phyloP scores from a whole-genome alignment of 2,113 vertebrate species.

The Phylloscopus whistleri region DNA sequence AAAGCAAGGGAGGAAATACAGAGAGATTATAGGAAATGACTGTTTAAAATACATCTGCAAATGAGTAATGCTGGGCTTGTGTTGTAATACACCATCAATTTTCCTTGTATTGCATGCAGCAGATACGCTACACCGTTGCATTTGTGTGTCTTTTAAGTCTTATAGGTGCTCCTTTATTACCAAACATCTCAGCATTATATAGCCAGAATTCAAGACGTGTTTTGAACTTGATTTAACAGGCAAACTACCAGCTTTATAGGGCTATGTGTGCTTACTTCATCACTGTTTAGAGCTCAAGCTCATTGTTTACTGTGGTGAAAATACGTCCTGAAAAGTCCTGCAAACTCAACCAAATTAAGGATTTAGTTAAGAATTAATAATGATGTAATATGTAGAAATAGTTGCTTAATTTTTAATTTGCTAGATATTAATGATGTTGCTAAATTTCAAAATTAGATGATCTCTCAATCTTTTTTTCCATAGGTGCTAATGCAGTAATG shows the following conservation, averaged over 20 bases:
- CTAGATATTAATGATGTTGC: neutral
- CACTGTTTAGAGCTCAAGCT: neutral
- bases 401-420: neutral
- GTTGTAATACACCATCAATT: slow-evolving; percentile 33
- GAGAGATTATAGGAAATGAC: slow-evolving; percentile 59
- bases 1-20: slow-evolving; percentile 54
- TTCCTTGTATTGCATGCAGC: neutral
- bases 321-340: neutral
- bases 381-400: neutral
- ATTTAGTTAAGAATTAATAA: neutral
- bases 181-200: neutral
- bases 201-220: neutral
- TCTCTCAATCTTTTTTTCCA: neutral
- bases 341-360: neutral
- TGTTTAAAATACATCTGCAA: slow-evolving; percentile 60
- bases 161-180: neutral
- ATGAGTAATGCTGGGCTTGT: slow-evolving; percentile 50
- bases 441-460: neutral
- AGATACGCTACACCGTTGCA: neutral
- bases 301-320: neutral
- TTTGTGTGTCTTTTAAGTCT: neutral
- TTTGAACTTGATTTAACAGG: neutral
- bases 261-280: neutral
- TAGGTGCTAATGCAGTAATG: neutral
- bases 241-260: neutral